A percentile compares a stretch with the other conserved stretches of the same genome.
Evolutionary conservation across 2,888 invertebrate genomes (phyloP).

Genomic region (Apoda limacodes): DNA sequence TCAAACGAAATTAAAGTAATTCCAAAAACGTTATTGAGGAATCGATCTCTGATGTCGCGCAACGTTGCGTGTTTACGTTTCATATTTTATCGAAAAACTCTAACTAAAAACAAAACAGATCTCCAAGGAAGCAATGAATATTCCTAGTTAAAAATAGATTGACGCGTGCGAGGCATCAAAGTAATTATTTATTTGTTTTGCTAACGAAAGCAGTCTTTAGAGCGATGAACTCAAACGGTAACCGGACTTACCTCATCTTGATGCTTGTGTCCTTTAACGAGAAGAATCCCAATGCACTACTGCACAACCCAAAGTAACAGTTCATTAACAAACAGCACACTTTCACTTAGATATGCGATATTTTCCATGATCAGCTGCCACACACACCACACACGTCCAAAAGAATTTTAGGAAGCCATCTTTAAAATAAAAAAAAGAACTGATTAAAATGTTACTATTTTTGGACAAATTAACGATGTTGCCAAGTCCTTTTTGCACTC

Average conservation of each 20-base stretch:
- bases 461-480: no score
- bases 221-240: constrained; percentile 46
- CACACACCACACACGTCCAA: constrained; percentile 34
- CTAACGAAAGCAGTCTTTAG: constrained; percentile 43
- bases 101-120: neutral
- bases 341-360: constrained; percentile 53
- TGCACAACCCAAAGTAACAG: constrained; percentile 63
- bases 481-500: no score
- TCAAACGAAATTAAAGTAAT: no score
- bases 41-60: no score
- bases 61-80: no score
- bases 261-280: constrained; percentile 57
- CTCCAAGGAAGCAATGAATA: constrained; percentile 33
- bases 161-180: constrained; percentile 36
- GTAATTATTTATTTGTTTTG: constrained; percentile 65
- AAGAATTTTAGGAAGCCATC: constrained; percentile 57
- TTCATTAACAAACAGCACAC: constrained; percentile 63
- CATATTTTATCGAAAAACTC: neutral
- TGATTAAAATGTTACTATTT: no score
- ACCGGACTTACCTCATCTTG: constrained; percentile 61
- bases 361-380: constrained; percentile 44
- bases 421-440: no score
- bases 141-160: constrained; percentile 46
- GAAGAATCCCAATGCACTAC: constrained; percentile 62
- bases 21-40: no score